These are phyloP conservation scores for Himantopus leucocephalus DNA, from an alignment of 2,113 vertebrate genomes.

Conservation along the genomic window DNA sequence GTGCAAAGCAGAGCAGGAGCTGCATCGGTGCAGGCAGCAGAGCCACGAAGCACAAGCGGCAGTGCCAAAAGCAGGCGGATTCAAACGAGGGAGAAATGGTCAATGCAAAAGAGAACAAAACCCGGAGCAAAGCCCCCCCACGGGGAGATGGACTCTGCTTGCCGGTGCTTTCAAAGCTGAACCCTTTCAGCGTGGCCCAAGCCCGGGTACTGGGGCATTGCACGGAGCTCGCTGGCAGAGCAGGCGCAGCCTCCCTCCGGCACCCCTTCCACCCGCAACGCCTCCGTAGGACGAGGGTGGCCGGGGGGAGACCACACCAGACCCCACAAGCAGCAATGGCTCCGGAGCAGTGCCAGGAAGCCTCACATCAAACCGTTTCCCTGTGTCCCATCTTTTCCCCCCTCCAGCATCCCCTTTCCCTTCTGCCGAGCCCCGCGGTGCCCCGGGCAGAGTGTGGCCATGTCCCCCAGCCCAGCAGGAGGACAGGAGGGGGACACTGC, in stretches of 20 bases:
- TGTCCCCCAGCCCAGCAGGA: neutral
- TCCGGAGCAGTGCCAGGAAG: neutral
- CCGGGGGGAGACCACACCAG: too few relatives aligned
- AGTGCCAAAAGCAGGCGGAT: neutral
- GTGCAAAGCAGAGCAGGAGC: neutral
- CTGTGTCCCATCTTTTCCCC: neutral
- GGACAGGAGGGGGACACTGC: neutral
- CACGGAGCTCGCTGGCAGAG: neutral
- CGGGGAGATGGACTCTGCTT: neutral
- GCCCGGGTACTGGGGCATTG: neutral
- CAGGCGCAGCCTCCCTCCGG: neutral
- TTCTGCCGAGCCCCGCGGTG: neutral
- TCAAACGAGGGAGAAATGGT: fast-evolving
- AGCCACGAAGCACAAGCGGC: neutral
- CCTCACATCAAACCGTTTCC: neutral
- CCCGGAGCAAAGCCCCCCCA: neutral
- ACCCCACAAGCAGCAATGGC: too few relatives aligned
- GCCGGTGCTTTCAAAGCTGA: neutral
- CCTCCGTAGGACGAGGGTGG: neutral
- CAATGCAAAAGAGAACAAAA: neutral
- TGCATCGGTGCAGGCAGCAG: too few relatives aligned
- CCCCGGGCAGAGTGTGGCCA: neutral
- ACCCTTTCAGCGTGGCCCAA: neutral
- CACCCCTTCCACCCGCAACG: neutral
- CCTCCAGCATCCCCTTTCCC: neutral